Conservation (phyloP, 2,888 invertebrate species). For the Hedya salicella region DNA sequence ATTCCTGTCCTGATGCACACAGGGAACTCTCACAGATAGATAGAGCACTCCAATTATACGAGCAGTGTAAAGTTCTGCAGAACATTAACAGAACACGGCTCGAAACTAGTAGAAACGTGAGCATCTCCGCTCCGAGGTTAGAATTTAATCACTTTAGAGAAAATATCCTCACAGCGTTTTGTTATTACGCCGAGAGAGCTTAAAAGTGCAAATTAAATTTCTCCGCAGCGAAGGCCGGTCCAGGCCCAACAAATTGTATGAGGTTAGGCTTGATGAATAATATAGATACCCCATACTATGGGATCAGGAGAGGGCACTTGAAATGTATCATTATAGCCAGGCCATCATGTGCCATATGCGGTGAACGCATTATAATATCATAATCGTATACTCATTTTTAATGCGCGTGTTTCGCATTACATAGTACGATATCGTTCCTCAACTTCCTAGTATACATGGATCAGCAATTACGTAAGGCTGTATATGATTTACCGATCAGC, state of each 20-base stretch:
- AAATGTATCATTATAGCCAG: conserved; percentile 4
- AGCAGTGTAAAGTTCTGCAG: conserved; percentile 1
- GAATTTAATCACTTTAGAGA: conserved; percentile 52
- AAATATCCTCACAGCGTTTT: conserved; percentile 55
- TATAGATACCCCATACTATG: conserved; percentile 43
- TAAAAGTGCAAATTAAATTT: conserved; percentile 75
- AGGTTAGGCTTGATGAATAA: conserved; percentile 68
- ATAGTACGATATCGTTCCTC: too few species aligned
- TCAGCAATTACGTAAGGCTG: conserved; percentile 3
- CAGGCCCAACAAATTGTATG: conserved; percentile 40
- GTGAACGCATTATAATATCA: background rate
- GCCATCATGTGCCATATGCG: conserved; percentile 2
- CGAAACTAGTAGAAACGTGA: conserved; percentile 35
- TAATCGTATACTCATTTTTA: background rate
- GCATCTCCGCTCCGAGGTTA: conserved; percentile 43
- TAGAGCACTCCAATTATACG: conserved; percentile 4
- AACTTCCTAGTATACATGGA: background rate
- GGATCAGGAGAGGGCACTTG: conserved; percentile 15
- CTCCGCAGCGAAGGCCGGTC: conserved; percentile 59
- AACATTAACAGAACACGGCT: background rate
- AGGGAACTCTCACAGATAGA: background rate
- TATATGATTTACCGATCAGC: background rate
- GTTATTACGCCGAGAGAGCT: conserved; percentile 51
- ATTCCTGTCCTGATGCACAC: background rate
- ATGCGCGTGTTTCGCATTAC: too few species aligned